These are phyloP conservation scores for Leucophora obtusa DNA, from an alignment of 2,888 invertebrate genomes.

Conservation along the genomic window DNA sequence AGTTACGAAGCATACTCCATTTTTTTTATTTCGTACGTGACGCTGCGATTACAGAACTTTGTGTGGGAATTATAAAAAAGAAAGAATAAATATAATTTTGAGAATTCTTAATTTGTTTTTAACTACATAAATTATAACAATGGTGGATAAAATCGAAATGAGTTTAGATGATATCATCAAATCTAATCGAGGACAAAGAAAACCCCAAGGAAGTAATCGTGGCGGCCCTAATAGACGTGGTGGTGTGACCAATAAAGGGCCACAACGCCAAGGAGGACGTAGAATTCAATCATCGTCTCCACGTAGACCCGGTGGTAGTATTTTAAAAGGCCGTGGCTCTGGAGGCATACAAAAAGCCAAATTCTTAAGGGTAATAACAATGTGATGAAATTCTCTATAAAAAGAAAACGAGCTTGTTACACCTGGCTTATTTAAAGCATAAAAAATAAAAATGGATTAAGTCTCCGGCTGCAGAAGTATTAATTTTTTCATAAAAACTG, in stretches of 20 bases:
- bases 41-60: conserved; percentile 9
- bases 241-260: conserved; percentile 77
- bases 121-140: conserved; percentile 73
- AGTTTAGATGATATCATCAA: conserved; percentile 98
- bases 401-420: conserved; percentile 41
- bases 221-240: conserved; percentile 78
- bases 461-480: conserved; percentile 59
- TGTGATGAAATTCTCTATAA: conserved; percentile 59
- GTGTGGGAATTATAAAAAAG: neutral
- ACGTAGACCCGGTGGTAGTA: conserved; percentile 77
- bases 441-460: conserved; percentile 41
- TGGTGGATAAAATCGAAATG: conserved; percentile 98
- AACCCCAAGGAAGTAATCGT: conserved; percentile 77
- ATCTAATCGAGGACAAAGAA: conserved; percentile 83
- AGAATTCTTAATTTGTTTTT: conserved; percentile 8
- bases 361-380: conserved; percentile 77
- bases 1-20: conserved; percentile 47
- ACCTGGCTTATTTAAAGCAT: conserved; percentile 41
- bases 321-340: conserved; percentile 85
- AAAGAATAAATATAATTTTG: conserved; percentile 6
- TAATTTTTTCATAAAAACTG: conserved; percentile 33
- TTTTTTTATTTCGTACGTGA: conserved; percentile 44
- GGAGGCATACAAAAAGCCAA: conserved; percentile 80
- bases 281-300: conserved; percentile 82
- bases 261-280: conserved; percentile 78